phyloP scores from a whole-genome alignment of 2,113 vertebrate species.

The Nothobranchius furzeri region DNA sequence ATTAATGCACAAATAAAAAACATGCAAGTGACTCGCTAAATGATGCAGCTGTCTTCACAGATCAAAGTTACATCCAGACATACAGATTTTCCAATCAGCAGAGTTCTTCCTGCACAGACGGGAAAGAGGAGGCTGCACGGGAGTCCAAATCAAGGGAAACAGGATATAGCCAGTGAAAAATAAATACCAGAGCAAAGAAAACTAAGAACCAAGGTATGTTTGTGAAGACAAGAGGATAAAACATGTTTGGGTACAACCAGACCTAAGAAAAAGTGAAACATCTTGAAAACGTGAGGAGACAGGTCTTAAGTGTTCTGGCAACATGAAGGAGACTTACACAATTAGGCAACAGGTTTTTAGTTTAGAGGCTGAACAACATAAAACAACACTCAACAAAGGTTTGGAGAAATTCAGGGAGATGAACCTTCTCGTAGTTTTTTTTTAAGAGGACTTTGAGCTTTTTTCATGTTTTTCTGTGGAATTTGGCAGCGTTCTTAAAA shows the following conservation, averaged over 20 bases:
- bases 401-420: too few relatives aligned
- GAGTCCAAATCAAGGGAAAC: slow-evolving; percentile 68
- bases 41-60: slow-evolving; percentile 10
- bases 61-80: slow-evolving; percentile 56
- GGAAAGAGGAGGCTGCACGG: slow-evolving; percentile 52
- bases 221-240: not conserved
- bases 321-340: not conserved
- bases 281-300: not conserved
- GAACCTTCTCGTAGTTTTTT: not conserved
- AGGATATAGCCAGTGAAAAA: slow-evolving; percentile 79
- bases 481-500: too few relatives aligned
- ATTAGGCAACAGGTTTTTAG: too few relatives aligned
- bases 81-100: slow-evolving; percentile 25
- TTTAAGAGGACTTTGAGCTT: too few relatives aligned
- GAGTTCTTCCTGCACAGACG: slow-evolving; percentile 68
- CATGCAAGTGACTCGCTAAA: slow-evolving; percentile 9
- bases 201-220: slow-evolving; percentile 8
- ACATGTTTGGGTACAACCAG: not conserved
- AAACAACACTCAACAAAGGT: too few relatives aligned
- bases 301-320: not conserved
- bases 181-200: slow-evolving; percentile 30
- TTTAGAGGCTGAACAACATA: too few relatives aligned
- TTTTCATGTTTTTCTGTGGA: too few relatives aligned
- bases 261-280: not conserved
- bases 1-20: slow-evolving; percentile 18